Conservation (phyloP, 2,888 invertebrate genomes). For the Venustoraphidia nigricollis region DNA sequence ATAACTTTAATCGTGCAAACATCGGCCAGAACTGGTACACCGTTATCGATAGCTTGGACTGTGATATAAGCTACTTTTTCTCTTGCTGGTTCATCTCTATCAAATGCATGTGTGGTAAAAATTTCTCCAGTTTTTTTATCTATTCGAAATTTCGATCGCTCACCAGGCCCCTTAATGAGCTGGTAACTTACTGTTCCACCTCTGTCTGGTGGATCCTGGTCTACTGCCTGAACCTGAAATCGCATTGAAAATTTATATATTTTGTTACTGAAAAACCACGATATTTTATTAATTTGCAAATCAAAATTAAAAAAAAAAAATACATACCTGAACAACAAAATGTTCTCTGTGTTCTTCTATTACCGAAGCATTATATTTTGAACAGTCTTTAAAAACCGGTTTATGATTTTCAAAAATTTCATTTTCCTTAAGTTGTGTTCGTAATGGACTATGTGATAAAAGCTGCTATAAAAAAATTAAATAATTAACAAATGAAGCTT, state of each 20-base stretch:
- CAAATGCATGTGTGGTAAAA: conserved; percentile 60
- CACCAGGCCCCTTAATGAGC: conserved; percentile 59
- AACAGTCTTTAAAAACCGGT: conserved; percentile 74
- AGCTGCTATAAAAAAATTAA: too few species aligned
- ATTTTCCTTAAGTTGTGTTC: neutral
- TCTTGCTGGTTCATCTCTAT: conserved; percentile 77
- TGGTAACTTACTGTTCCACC: conserved; percentile 73
- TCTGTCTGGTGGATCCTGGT: conserved; percentile 55
- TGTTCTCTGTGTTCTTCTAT: conserved; percentile 66
- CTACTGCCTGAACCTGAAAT: conserved; percentile 50
- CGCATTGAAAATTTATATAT: conserved; percentile 1
- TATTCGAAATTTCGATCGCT: conserved; percentile 64
- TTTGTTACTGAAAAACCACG: neutral
- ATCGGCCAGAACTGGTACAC: conserved; percentile 76
- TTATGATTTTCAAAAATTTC: conserved; percentile 54
- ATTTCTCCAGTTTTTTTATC: conserved; percentile 62
- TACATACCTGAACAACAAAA: conserved; percentile 54
- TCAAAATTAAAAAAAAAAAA: neutral
- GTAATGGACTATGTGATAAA: too few species aligned
- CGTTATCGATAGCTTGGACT: conserved; percentile 86
- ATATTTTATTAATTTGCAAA: neutral
- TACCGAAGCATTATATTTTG: conserved; percentile 62
- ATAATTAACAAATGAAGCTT: too few species aligned
- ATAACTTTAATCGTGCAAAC: conserved; percentile 86
- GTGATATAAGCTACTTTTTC: conserved; percentile 75